phyloP scores from a whole-genome alignment of 2,888 invertebrate genomes.

The Cataglyphis rosenhaueri region DNA sequence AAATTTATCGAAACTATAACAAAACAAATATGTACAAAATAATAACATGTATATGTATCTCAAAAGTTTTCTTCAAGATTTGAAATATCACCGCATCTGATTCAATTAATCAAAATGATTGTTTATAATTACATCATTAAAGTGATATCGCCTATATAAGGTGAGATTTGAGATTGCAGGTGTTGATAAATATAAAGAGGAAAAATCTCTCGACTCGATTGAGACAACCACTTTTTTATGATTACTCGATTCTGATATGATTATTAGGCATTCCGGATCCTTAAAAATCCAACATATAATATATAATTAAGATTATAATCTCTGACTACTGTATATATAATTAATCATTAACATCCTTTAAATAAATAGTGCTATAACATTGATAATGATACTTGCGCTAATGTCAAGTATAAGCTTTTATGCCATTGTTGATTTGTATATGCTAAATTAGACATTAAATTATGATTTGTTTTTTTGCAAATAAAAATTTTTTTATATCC shows the following conservation, averaged over 20 bases:
- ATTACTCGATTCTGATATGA: constrained; percentile 78
- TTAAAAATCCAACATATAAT: constrained; percentile 80
- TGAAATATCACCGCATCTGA: neutral
- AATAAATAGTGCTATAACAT: constrained; percentile 78
- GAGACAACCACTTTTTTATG: constrained; percentile 80
- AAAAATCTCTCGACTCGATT: constrained; percentile 69
- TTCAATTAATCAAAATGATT: constrained; percentile 14
- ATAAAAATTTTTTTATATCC: constrained; percentile 50
- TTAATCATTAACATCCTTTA: constrained; percentile 80
- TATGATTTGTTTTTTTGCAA: constrained; percentile 54
- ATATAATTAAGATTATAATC: constrained; percentile 76
- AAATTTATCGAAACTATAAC: constrained; percentile 12
- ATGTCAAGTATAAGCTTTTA: constrained; percentile 57
- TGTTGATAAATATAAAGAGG: constrained; percentile 8
- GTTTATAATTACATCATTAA: constrained; percentile 36
- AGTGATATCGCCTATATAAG: constrained; percentile 16
- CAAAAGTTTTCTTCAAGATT: constrained; percentile 22
- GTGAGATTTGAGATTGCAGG: constrained; percentile 26
- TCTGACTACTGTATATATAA: constrained; percentile 83
- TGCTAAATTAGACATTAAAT: constrained; percentile 59
- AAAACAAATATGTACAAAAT: constrained; percentile 14
- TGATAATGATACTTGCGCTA: constrained; percentile 60
- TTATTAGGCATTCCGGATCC: constrained; percentile 84
- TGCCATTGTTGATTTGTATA: constrained; percentile 52
- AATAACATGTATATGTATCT: neutral